phyloP scores from a whole-genome alignment of 1,140 invertebrate species.

The Eupristina koningsbergeri region DNA sequence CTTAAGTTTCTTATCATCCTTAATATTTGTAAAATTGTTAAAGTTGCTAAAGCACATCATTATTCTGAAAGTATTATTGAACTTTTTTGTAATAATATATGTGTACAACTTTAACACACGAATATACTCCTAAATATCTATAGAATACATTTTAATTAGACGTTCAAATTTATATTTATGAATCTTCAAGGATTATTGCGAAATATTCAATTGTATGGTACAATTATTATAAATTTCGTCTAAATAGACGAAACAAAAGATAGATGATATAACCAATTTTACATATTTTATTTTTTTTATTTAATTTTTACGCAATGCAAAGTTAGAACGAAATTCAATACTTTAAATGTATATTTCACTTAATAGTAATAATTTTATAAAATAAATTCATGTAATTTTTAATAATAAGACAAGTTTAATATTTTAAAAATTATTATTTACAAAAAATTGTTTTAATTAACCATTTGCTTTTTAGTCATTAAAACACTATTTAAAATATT shows the following conservation, averaged over 20 bases:
- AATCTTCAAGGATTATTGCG: slow-evolving; percentile 15
- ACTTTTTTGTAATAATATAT: background rate
- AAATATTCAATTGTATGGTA: background rate
- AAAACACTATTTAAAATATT: too few relatives aligned
- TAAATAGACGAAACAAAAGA: background rate
- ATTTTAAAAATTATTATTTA: too few relatives aligned
- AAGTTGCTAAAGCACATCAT: background rate
- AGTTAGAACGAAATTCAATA: too few relatives aligned
- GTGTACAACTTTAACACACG: background rate
- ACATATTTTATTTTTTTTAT: too few relatives aligned
- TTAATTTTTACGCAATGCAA: too few relatives aligned
- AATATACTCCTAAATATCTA: background rate
- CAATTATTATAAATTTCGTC: background rate
- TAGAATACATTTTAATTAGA: background rate
- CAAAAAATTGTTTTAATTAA: too few relatives aligned
- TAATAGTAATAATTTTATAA: too few relatives aligned
- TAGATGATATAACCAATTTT: background rate
- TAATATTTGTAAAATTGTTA: background rate
- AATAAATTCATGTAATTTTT: too few relatives aligned
- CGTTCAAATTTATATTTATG: slow-evolving; percentile 27
- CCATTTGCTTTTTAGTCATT: too few relatives aligned
- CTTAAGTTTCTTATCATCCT: background rate
- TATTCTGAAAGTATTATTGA: background rate
- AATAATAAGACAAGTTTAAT: too few relatives aligned
- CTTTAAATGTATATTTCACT: too few relatives aligned